Percentiles rank a stretch among this genome's conserved stretches.
These are phyloP conservation scores for Proterorhinus semilunaris DNA, from an alignment of 2,113 vertebrate species.

Conservation along the genomic window DNA sequence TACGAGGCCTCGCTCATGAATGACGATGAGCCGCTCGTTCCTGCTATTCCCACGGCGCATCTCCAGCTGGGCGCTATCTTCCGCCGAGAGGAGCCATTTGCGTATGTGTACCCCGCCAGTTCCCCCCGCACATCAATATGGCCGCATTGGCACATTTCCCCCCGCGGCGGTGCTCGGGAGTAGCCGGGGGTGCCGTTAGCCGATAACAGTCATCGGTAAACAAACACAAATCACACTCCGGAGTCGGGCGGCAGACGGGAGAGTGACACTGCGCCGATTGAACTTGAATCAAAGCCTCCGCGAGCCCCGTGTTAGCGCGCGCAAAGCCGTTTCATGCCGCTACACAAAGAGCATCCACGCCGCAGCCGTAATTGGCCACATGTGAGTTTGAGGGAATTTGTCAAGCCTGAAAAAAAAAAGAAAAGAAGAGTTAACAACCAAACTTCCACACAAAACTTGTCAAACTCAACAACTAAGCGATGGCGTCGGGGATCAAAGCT, in stretches of 20 bases:
- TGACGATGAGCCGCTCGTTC: not conserved
- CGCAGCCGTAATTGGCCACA: constrained; percentile 1
- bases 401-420: not conserved
- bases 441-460: not conserved
- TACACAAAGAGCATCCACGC: not conserved
- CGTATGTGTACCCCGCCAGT: not conserved
- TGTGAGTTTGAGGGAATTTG: constrained; percentile 1
- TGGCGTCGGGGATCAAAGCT: not conserved
- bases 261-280: not conserved
- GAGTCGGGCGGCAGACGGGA: not conserved
- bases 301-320: not conserved
- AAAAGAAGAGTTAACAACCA: constrained; percentile 1
- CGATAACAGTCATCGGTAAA: constrained; percentile 7
- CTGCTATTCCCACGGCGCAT: not conserved
- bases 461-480: not conserved
- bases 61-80: not conserved
- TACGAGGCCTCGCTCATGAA: not conserved
- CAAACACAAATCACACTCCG: constrained; percentile 7
- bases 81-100: not conserved
- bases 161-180: not conserved
- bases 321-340: not conserved
- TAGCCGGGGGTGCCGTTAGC: constrained; percentile 5
- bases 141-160: constrained; percentile 10
- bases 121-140: constrained; percentile 1
- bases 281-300: constrained; percentile 1